Percentiles rank a stretch among this genome's conserved stretches.
Evolutionary conservation across 2,888 invertebrate genomes (phyloP).

Genomic region (Ferrisia virgata): DNA sequence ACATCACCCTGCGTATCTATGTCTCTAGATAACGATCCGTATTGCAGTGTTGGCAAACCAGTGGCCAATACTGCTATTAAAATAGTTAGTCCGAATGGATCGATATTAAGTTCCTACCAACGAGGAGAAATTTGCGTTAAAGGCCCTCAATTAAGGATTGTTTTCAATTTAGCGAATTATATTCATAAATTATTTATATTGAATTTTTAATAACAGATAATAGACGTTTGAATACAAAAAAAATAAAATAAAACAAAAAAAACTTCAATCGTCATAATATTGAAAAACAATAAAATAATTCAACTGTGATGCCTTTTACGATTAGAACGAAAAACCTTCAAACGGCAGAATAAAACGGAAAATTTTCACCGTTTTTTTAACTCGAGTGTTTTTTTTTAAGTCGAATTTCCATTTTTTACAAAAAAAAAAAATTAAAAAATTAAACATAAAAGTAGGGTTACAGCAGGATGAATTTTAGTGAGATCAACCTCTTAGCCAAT

Average conservation of each 20-base stretch:
- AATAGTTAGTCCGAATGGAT: constrained; percentile 53
- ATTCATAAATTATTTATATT: constrained; percentile 15
- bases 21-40: background rate
- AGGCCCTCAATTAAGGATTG: constrained; percentile 65
- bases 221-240: background rate
- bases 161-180: constrained; percentile 15
- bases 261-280: background rate
- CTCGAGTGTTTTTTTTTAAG: background rate
- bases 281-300: background rate
- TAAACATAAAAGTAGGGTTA: no score
- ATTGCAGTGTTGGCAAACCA: constrained; percentile 35
- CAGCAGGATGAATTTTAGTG: no score
- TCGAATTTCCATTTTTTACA: background rate
- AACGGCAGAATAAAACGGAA: background rate
- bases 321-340: background rate
- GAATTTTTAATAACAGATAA: background rate
- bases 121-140: constrained; percentile 69
- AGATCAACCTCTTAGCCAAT: no score
- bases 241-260: background rate
- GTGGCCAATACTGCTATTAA: constrained; percentile 36
- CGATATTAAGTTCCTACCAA: constrained; percentile 61
- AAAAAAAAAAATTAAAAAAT: background rate
- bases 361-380: background rate
- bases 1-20: constrained; percentile 35
- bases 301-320: background rate